Evolutionary conservation across 2,113 vertebrate species (phyloP).

Genomic region (Gracilinanus agilis): DNA sequence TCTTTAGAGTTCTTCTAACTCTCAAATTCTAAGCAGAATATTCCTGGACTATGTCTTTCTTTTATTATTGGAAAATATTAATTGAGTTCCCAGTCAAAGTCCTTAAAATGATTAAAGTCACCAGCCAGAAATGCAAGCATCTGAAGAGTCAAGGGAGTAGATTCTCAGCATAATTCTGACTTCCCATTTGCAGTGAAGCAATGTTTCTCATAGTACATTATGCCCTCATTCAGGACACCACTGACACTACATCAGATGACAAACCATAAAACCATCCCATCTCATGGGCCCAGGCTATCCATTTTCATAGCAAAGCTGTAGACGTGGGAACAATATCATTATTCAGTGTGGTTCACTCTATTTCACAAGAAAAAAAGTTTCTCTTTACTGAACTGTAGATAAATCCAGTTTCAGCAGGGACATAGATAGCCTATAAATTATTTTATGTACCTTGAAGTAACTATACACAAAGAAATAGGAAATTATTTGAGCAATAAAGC

Average conservation of each 20-base stretch:
- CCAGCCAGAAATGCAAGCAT: slow-evolving; percentile 73
- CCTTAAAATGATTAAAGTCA: slow-evolving; percentile 81
- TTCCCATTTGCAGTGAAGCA: slow-evolving; percentile 68
- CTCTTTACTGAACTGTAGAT: slow-evolving; percentile 28
- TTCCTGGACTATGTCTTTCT: slow-evolving; percentile 76
- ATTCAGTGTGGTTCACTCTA: background rate
- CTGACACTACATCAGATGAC: slow-evolving; percentile 53
- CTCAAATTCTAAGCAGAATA: slow-evolving; percentile 62
- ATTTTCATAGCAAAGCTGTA: slow-evolving; percentile 33
- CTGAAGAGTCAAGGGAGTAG: slow-evolving; percentile 69
- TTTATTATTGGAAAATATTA: slow-evolving; percentile 79
- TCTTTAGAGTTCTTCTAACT: slow-evolving; percentile 2
- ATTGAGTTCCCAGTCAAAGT: slow-evolving; percentile 78
- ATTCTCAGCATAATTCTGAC: slow-evolving; percentile 72
- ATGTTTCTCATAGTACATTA: slow-evolving; percentile 59
- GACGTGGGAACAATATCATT: slow-evolving; percentile 3
- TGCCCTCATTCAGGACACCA: slow-evolving; percentile 54
- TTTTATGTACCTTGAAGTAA: slow-evolving; percentile 32
- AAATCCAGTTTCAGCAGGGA: slow-evolving; percentile 50
- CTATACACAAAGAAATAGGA: slow-evolving; percentile 15
- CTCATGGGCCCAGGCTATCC: slow-evolving; percentile 3
- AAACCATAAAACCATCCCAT: slow-evolving; percentile 35
- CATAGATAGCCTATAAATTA: slow-evolving; percentile 25
- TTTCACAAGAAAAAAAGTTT: background rate
- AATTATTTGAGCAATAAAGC: background rate